Conservation (phyloP, 2,113 vertebrate genomes). For the Casuarius casuarius region DNA sequence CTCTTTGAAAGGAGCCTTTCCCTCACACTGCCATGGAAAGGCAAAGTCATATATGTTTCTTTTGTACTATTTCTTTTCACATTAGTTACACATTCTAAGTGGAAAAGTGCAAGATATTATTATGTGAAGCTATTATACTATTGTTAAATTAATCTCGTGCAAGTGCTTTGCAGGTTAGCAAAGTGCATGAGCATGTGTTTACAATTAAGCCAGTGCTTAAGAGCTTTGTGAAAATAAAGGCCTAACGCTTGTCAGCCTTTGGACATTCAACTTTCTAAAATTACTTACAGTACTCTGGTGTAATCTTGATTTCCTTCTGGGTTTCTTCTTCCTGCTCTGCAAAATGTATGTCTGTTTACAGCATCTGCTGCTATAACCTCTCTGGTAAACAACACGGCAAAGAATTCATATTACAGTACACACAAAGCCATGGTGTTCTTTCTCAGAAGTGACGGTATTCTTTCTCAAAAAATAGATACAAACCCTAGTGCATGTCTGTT, state of each 20-base stretch:
- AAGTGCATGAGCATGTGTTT: constrained; percentile 26
- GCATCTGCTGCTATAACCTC: neutral
- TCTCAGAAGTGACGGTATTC: neutral
- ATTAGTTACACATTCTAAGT: neutral
- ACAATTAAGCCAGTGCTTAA: constrained; percentile 23
- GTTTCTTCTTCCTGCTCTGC: constrained; percentile 54
- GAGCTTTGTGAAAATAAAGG: neutral
- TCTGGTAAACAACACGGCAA: constrained; percentile 1
- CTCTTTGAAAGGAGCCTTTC: neutral
- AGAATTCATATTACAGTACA: neutral
- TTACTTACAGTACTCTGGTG: constrained; percentile 23
- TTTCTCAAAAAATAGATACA: neutral
- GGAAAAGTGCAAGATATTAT: neutral
- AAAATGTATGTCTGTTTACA: constrained; percentile 31
- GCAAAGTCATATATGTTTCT: neutral
- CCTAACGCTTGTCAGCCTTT: neutral
- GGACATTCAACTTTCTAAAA: neutral
- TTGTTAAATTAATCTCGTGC: neutral
- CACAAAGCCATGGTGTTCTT: neutral
- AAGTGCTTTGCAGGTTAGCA: neutral
- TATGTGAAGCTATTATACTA: neutral
- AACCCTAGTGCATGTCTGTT: neutral
- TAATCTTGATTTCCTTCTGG: constrained; percentile 26
- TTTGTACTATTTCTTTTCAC: neutral
- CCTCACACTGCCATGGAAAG: neutral